These are phyloP conservation scores for Mesoligia furuncula DNA, from an alignment of 2,888 invertebrate species.

Conservation along the genomic window DNA sequence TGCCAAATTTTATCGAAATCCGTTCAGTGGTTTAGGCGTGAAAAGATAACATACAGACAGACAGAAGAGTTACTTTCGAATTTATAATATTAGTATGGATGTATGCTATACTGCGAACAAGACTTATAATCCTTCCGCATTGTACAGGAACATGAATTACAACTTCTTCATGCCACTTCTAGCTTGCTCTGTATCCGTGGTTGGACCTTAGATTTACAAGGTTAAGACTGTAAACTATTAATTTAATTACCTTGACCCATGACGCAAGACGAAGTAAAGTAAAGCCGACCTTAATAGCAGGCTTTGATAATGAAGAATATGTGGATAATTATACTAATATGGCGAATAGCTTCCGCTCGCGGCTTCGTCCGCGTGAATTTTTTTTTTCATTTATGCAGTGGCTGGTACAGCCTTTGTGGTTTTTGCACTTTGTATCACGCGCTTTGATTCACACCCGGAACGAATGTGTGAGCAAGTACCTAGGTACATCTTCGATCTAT, in stretches of 20 bases:
- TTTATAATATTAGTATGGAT: too few relatives aligned
- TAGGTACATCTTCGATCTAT: background rate
- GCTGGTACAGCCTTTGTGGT: conserved; percentile 1
- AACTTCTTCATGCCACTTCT: background rate
- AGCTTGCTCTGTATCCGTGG: conserved; percentile 12
- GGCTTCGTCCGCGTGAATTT: too few relatives aligned
- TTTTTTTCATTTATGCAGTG: background rate
- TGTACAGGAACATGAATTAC: background rate
- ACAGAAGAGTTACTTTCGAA: too few relatives aligned
- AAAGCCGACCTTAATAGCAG: conserved; percentile 3
- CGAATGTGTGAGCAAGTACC: background rate
- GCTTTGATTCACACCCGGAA: background rate
- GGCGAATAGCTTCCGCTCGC: too few relatives aligned
- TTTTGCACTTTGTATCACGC: background rate
- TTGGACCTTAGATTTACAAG: conserved; percentile 3
- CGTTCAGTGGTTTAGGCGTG: too few relatives aligned
- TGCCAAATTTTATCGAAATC: too few relatives aligned
- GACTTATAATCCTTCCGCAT: too few relatives aligned
- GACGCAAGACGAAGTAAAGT: background rate
- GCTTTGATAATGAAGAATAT: background rate
- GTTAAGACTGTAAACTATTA: conserved; percentile 24
- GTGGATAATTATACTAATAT: background rate
- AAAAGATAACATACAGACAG: too few relatives aligned
- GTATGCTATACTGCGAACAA: too few relatives aligned
- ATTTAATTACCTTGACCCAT: conserved; percentile 44